A percentile compares a stretch with the other conserved stretches of the same genome.
These are phyloP conservation scores for Harpegnathos saltator DNA, from an alignment of 1,140 invertebrate genomes.

Conservation along the genomic window DNA sequence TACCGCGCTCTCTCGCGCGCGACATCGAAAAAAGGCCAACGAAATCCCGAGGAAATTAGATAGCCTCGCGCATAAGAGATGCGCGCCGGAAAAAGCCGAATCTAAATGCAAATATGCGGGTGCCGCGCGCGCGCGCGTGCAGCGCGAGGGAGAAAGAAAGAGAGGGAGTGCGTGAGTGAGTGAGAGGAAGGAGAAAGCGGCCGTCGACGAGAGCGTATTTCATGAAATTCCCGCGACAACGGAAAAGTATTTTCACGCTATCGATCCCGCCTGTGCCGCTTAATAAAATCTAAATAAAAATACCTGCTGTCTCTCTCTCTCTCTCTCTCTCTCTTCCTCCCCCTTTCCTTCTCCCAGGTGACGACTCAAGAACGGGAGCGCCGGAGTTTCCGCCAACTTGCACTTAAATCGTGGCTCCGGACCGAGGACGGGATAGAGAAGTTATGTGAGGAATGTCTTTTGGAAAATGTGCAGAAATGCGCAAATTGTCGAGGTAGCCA, in stretches of 20 bases:
- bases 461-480: neutral
- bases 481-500: neutral
- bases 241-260: slow-evolving; percentile 67
- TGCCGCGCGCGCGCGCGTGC: slow-evolving; percentile 40
- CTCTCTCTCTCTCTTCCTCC: too few relatives aligned
- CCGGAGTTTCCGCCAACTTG: neutral
- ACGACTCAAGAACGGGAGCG: neutral
- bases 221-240: slow-evolving; percentile 64
- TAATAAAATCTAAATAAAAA: slow-evolving; percentile 73
- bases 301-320: too few relatives aligned
- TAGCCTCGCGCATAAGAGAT: slow-evolving; percentile 51
- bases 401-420: neutral
- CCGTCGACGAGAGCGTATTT: slow-evolving; percentile 61
- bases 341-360: too few relatives aligned
- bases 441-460: slow-evolving; percentile 12
- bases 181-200: too few relatives aligned
- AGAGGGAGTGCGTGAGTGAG: too few relatives aligned
- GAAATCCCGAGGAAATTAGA: slow-evolving; percentile 68
- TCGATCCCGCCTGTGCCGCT: slow-evolving; percentile 55
- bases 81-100: slow-evolving; percentile 63
- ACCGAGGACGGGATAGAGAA: neutral
- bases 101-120: slow-evolving; percentile 71
- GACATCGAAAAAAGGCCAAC: slow-evolving; percentile 61
- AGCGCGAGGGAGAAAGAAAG: too few relatives aligned
- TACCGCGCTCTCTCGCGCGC: slow-evolving; percentile 49